These are phyloP conservation scores for Drosophila greeni DNA, from an alignment of 2,888 invertebrate species.

Conservation along the genomic window DNA sequence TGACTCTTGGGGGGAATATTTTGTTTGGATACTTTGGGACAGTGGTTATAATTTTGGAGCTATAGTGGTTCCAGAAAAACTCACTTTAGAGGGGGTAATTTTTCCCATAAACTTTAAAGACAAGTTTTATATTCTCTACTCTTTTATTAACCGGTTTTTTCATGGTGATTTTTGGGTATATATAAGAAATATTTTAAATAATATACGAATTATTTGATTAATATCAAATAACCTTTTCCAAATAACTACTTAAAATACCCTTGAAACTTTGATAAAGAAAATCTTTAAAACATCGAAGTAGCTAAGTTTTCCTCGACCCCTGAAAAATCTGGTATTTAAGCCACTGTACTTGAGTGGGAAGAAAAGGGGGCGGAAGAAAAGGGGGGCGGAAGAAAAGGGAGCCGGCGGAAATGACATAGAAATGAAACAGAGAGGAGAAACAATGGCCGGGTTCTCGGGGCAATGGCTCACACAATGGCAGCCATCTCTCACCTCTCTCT, in stretches of 20 bases:
- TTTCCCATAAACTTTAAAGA: not conserved
- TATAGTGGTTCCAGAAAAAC: not conserved
- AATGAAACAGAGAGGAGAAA: constrained; percentile 71
- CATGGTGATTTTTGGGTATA: not conserved
- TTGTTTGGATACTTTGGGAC: not conserved
- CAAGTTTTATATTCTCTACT: not conserved
- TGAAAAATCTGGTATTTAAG: not conserved
- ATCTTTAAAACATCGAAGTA: not conserved
- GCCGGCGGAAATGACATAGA: constrained; percentile 70
- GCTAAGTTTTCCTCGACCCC: not conserved
- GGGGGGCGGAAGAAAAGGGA: constrained; percentile 2
- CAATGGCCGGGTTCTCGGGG: constrained; percentile 50
- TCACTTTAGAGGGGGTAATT: not conserved
- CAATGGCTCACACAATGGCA: constrained; percentile 26
- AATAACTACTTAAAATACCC: not conserved
- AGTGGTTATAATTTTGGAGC: not conserved
- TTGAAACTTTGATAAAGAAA: not conserved
- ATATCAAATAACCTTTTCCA: not conserved
- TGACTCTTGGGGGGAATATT: not conserved
- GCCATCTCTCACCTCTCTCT: constrained; percentile 36
- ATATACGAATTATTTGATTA: not conserved
- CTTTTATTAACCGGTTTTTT: not conserved
- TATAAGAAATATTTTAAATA: no score
- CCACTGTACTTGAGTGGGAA: constrained; percentile 10
- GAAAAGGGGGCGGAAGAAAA: no score